Evolutionary conservation across 2,113 vertebrate genomes (phyloP).

Genomic region (Elaphurus davidianus): DNA sequence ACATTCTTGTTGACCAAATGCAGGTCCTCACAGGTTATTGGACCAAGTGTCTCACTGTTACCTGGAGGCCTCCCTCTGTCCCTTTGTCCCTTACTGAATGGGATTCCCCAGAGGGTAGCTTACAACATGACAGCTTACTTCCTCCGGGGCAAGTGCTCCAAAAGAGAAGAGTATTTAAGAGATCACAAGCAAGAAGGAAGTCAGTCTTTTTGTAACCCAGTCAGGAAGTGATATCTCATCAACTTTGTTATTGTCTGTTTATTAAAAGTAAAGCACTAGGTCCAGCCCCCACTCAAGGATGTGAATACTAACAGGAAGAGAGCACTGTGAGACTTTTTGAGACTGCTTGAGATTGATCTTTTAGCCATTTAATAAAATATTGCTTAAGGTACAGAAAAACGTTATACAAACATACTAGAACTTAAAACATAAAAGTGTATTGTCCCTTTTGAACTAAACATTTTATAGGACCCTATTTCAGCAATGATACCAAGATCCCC

Average conservation of each 20-base stretch:
- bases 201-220: conserved; percentile 20
- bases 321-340: background rate
- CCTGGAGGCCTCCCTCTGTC: background rate
- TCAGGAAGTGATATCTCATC: background rate
- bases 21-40: background rate
- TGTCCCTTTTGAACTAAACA: background rate
- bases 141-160: background rate
- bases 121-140: background rate
- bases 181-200: background rate
- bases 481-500: background rate
- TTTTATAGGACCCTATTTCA: background rate
- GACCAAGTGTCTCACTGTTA: background rate
- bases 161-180: background rate
- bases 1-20: background rate
- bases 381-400: background rate
- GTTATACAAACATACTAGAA: conserved; percentile 7
- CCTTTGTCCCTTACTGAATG: background rate
- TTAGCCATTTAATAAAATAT: conserved; percentile 34
- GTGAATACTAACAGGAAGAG: background rate
- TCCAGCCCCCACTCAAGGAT: background rate
- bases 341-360: background rate
- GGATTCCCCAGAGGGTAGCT: background rate
- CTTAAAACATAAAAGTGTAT: background rate
- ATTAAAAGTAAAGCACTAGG: background rate
- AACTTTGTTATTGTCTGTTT: background rate